Conservation (phyloP, 2,113 vertebrate species). For the Ammodytes marinus region DNA sequence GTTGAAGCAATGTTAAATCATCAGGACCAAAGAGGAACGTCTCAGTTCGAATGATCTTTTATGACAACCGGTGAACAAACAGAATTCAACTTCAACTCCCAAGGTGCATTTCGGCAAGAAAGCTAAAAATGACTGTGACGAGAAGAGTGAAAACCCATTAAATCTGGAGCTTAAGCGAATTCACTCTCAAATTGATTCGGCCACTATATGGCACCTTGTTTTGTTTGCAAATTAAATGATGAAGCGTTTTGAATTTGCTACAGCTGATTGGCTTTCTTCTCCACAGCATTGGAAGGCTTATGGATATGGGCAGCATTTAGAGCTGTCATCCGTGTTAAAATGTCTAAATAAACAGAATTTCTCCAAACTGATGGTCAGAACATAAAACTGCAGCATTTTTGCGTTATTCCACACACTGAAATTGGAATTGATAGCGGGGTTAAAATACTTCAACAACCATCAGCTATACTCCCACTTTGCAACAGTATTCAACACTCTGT, state of each 20-base stretch:
- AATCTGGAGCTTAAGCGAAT: neutral
- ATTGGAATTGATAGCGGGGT: neutral
- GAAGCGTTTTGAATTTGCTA: neutral
- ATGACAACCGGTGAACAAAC: neutral
- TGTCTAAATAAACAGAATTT: neutral
- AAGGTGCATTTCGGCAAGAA: slow-evolving; percentile 5
- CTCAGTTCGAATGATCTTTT: neutral
- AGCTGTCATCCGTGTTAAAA: neutral
- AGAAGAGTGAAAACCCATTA: neutral
- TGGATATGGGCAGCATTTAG: neutral
- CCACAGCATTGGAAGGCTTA: neutral
- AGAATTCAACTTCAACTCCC: slow-evolving; percentile 1
- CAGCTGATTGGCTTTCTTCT: neutral
- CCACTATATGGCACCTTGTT: neutral
- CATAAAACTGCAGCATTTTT: neutral
- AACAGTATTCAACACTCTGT: neutral
- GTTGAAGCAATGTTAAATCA: neutral
- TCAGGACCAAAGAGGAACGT: neutral
- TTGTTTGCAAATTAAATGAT: neutral
- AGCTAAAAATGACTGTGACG: neutral
- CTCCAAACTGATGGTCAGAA: neutral
- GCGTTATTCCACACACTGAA: neutral
- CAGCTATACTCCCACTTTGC: neutral
- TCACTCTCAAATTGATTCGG: neutral
- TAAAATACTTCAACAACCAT: neutral